Evolutionary conservation across 2,888 invertebrate genomes (phyloP), one percentile per base, ranked within the genome.

Genomic region (Leptothorax acervorum): DNA sequence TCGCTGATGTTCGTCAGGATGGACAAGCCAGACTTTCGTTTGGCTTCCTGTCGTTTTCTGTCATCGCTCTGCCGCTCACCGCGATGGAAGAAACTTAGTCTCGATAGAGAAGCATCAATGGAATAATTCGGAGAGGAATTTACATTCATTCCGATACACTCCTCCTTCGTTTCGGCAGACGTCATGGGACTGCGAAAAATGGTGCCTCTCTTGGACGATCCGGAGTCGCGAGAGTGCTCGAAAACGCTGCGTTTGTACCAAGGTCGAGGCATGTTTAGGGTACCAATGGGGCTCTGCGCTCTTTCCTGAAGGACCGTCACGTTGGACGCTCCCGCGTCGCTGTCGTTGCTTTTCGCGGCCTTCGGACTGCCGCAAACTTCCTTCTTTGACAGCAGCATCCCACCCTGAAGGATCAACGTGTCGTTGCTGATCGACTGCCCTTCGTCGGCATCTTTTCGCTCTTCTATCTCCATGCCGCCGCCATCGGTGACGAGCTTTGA

Each of bases 1-100:
- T 97, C 97, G 92, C 97, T 97, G 89, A 97, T 97, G 93, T 97
- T 97, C 0, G 97, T 97, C 71, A 97, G 94, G 86, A 96, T 95
- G 91, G 96, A 96, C 93, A 97, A 91, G 90, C 96, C 96, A 0
- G 96, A 95, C 95, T 95, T 96, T 78, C 96, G 94, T 92, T 96
- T 96, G 63, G 95, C 95, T 2, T 95, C 95, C 39, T 78, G 78
- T 39, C 92, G 93, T 35, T 92, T 93, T 11, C 93, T 92, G 2
- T 92, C 92, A 4, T 93, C 93, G 42, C 81, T 57, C 8, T 87
- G 91, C 9, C 91, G 88, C 5, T 93, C 93, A 15, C 89, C 88
- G 0, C 93, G 92, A 60, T 92, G 91, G 51, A 95, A 94, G 60
- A 94, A 92, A 95, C 92, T 95, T 94, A 92, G 93, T 92, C 88